Base-by-base conservation (phyloP, 2,797 vertebrate genomes). In the Gobionotothen gibberifrons region DNA sequence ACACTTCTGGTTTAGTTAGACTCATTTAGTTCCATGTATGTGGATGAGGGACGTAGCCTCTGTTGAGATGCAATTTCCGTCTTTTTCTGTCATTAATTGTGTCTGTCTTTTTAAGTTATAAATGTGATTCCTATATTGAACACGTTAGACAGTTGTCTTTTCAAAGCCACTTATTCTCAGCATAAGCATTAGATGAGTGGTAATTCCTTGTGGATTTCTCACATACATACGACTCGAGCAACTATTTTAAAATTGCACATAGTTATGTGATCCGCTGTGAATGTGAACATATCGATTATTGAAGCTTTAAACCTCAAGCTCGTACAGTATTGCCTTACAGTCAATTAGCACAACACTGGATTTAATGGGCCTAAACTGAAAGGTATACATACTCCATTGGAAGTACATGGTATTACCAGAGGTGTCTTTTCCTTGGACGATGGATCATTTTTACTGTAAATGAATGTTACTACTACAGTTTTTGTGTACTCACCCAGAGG, bases 401-500 rank as follows among this genome's bases (percentile, higher is more conserved):
- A 29, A 19, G 49, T 42, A 3, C 47, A 26, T 14, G 19, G 14
- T 13, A 4, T 10, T 46, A 8, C 21, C 22, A 49, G 44, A 19
- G 15, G 19, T 47, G 46, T 15, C 26, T 0, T 36, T 44, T 53
- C 48, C 4, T 48, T 48, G 3, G 36, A 40, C 3, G 1, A 22
- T 6, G 40, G 17, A 65, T n/a, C 16, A 3, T 15, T 54, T 19
- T 19, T 5, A 29, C 49, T n/a, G 29, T 52, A 16, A 16, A 40
- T 54, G 13, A 47, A 26, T 22, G 53, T 51, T 60, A n/a, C 5
- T 11, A 3, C 17, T 8, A 36, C n/a, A 10, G 46, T 9, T 29
- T 36, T 58, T 26, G 47, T 69, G 17, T 80, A 94, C 97, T 96
- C 93, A 98, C 97, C 97, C 97, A 1, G 97, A 98, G 83, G 97